These are phyloP conservation scores for Gallinago nigripennis DNA, from an alignment of 2,797 vertebrate species.

Conservation along the genomic window DNA sequence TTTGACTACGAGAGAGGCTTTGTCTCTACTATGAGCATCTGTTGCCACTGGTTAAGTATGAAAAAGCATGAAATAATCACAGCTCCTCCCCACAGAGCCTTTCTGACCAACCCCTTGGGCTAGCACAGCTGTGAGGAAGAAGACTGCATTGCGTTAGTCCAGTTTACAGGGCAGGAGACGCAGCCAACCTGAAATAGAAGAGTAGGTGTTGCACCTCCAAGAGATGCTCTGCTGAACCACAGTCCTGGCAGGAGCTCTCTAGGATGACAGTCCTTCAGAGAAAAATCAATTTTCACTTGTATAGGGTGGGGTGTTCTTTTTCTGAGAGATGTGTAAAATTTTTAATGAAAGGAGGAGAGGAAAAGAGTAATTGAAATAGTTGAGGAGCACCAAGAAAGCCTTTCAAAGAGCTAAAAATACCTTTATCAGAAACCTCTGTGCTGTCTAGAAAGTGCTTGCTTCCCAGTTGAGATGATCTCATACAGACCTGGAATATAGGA, in stretches of 20 bases:
- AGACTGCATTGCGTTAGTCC: background rate
- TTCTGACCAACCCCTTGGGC: background rate
- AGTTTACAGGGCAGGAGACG: background rate
- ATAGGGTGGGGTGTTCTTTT: accelerated
- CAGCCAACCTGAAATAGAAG: background rate
- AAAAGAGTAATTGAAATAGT: background rate
- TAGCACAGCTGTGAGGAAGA: background rate
- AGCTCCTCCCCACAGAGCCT: background rate
- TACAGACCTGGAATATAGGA: background rate
- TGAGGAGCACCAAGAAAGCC: background rate
- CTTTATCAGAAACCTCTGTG: background rate
- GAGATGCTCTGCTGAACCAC: background rate
- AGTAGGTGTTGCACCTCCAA: background rate
- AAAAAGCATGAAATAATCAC: background rate
- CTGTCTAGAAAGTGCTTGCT: background rate
- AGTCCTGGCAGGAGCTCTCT: background rate
- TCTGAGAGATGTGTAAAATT: background rate
- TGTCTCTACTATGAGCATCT: background rate
- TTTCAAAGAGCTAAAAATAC: background rate
- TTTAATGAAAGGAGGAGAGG: background rate
- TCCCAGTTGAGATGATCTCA: background rate
- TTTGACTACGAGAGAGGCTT: background rate
- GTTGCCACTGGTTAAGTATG: background rate
- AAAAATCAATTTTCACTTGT: background rate
- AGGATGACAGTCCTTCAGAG: background rate